A percentile compares a stretch with the other conserved stretches of the same genome.
Conservation (phyloP, 2,113 vertebrate species). For the Mormoops blainvillei region DNA sequence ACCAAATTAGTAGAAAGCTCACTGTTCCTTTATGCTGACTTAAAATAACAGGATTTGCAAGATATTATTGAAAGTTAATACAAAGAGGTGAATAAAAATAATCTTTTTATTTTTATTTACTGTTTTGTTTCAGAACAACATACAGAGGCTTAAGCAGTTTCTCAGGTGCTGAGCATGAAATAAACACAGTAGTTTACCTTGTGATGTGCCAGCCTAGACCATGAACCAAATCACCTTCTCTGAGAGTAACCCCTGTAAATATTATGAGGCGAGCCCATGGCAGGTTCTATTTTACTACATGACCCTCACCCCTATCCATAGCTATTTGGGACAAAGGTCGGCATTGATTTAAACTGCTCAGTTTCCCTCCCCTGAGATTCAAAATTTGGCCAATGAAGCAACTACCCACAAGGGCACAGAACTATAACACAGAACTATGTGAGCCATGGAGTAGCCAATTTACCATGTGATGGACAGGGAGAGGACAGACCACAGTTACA, state of each 20-base stretch:
- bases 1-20: neutral
- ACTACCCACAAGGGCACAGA: neutral
- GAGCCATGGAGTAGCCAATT: neutral
- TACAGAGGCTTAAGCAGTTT: neutral
- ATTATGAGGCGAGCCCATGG: neutral
- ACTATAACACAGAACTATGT: neutral
- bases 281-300: neutral
- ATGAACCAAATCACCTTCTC: neutral
- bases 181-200: neutral
- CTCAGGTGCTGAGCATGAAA: neutral
- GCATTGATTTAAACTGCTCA: neutral
- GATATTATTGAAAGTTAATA: neutral
- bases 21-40: neutral
- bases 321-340: neutral
- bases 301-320: neutral
- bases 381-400: neutral
- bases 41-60: neutral
- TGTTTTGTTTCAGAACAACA: neutral
- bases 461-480: neutral
- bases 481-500: neutral
- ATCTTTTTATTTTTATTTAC: neutral
- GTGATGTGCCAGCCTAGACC: neutral
- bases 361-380: neutral
- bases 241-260: neutral
- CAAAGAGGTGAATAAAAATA: neutral